Evolutionary conservation across 64 coral and sea anemone species (phyloP), one percentile per base, ranked within the genome.

Genomic region (Exaiptasia diaphana): DNA sequence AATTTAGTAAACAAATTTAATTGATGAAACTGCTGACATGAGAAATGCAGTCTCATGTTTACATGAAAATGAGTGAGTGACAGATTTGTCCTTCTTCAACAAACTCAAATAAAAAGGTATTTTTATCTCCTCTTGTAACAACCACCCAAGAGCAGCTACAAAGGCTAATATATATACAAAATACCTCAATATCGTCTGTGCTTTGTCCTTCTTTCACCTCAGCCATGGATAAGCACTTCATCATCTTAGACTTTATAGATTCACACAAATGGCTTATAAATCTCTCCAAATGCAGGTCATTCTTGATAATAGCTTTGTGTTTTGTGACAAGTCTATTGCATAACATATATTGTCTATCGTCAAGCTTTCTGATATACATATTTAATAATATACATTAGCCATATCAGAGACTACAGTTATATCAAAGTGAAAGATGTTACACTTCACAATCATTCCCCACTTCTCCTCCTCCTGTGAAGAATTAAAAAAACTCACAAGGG

Each of bases 251-350:
- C 52, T 85, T 57, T 18, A 74, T 75, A 60, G 82, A 75, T 17
- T 45, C 69, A 49, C 69, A 73, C 8, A 73, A 49, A 24, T 73
- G 38, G 29, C 39, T 46, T 12, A 73, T 22, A 37, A 73, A 42
- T 27, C 45, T 73, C 22, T 73, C 69, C 83, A 93, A 78, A 68
- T 93, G 50, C 15, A 93, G 56, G 3, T 83, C 18, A 56, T 83
- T 88, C 53, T 93, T 88, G 38, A 93, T 82, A 37, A 72, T 40
- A 26, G 81, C 85, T 76, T 83, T 93, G 80, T 93, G 85, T 56
- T 93, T 93, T 5, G 79, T 82, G 13, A 93, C 39, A 15, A 93
- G 71, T 68, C 90, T 93, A 50, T 78, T 83, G 41, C 22, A 27
- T 38, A 5, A 63, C 8, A 83, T 32, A n/a, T 7, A 22, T 26